Percentiles rank a stretch among this genome's conserved stretches.
These are phyloP conservation scores for Carterocephalus palaemon DNA, from an alignment of 2,888 invertebrate species.

Conservation along the genomic window DNA sequence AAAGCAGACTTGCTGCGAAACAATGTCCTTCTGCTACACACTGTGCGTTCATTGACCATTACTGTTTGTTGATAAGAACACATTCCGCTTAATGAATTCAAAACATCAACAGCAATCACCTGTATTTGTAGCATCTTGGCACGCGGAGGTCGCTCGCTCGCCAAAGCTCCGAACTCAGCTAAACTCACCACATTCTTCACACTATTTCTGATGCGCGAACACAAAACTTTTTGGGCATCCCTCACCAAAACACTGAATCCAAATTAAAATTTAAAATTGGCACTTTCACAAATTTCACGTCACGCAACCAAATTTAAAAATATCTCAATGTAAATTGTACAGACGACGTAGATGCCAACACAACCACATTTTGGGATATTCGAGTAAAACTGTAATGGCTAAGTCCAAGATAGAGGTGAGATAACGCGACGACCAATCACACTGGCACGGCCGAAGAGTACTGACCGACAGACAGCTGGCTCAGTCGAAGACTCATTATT, in stretches of 20 bases:
- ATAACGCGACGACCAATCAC: slow-evolving; percentile 27
- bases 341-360: too few species aligned
- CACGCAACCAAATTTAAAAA: neutral
- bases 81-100: slow-evolving; percentile 3
- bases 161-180: slow-evolving; percentile 46
- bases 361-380: slow-evolving; percentile 3
- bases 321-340: too few species aligned
- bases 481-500: slow-evolving; percentile 61
- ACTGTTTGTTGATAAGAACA: slow-evolving; percentile 8
- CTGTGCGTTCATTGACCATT: neutral
- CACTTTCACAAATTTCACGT: neutral
- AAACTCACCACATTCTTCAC: slow-evolving; percentile 46
- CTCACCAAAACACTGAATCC: neutral
- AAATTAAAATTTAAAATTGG: neutral
- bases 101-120: slow-evolving; percentile 35
- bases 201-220: slow-evolving; percentile 22
- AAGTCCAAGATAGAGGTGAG: slow-evolving; percentile 1
- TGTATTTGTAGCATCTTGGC: slow-evolving; percentile 50
- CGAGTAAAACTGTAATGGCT: slow-evolving; percentile 3
- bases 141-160: slow-evolving; percentile 41
- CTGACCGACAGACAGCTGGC: slow-evolving; percentile 44
- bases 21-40: slow-evolving; percentile 4
- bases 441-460: slow-evolving; percentile 40
- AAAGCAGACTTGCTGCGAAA: slow-evolving; percentile 7
- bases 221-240: neutral